phyloP scores from a whole-genome alignment of 2,888 invertebrate genomes.

The Andrena flavipes region DNA sequence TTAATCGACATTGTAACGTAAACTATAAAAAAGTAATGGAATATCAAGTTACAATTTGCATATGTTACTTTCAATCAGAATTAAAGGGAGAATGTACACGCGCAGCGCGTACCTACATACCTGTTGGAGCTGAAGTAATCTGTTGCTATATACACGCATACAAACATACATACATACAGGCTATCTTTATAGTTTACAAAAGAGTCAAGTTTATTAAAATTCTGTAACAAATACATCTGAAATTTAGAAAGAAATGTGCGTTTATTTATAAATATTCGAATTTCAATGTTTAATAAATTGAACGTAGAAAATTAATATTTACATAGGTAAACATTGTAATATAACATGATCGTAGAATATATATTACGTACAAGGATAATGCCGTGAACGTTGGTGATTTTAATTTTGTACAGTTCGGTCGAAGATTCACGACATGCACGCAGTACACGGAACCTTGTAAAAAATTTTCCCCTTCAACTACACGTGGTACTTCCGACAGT shows the following conservation, averaged over 20 bases:
- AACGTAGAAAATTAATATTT: constrained; percentile 42
- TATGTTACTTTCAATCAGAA: constrained; percentile 37
- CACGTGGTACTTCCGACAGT: not conserved
- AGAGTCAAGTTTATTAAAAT: constrained; percentile 21
- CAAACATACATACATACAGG: no score
- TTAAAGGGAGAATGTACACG: constrained; percentile 7
- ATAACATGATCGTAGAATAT: constrained; percentile 51
- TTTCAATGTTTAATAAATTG: constrained; percentile 47
- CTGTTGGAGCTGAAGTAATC: constrained; percentile 20
- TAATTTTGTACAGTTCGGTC: constrained; percentile 36
- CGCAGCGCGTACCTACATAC: constrained; percentile 8
- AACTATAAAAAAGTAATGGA: constrained; percentile 47
- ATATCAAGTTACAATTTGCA: constrained; percentile 50
- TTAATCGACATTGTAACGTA: constrained; percentile 47
- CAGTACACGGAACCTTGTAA: not conserved
- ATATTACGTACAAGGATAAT: constrained; percentile 35
- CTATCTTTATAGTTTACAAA: constrained; percentile 13
- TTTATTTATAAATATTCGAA: constrained; percentile 41
- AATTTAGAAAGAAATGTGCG: constrained; percentile 28
- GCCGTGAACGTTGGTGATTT: constrained; percentile 23
- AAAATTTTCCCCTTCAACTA: not conserved
- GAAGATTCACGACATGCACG: constrained; percentile 1
- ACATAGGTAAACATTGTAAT: constrained; percentile 46
- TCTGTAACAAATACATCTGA: constrained; percentile 6
- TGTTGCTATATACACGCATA: constrained; percentile 15